These are phyloP conservation scores for Cataglyphis hispanica DNA, from an alignment of 1,140 invertebrate species.

Conservation along the genomic window DNA sequence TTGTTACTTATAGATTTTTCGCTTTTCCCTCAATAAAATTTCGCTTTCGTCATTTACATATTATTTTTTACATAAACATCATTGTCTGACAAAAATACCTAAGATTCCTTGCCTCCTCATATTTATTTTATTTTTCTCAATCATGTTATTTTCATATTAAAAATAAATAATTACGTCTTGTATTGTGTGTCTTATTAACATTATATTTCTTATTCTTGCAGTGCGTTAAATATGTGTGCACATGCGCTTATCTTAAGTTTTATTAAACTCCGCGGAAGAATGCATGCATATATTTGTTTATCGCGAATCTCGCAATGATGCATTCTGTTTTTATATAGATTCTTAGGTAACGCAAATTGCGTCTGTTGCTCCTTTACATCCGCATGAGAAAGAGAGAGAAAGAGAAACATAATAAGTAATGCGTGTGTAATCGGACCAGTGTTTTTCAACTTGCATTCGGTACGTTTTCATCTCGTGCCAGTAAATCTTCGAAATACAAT, in stretches of 20 bases:
- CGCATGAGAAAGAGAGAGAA: not conserved
- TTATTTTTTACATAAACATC: not conserved
- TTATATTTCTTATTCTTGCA: constrained; percentile 16
- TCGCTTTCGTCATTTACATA: not conserved
- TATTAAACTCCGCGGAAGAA: constrained; percentile 11
- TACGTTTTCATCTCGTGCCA: not conserved
- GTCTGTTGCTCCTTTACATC: constrained; percentile 64
- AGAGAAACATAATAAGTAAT: not conserved
- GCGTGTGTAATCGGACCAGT: not conserved
- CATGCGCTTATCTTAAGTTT: not conserved
- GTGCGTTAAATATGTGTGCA: not conserved
- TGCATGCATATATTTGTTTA: constrained; percentile 47
- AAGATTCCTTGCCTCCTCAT: not conserved
- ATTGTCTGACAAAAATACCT: not conserved
- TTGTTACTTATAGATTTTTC: not conserved
- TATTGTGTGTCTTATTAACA: not conserved
- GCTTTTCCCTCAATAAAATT: not conserved
- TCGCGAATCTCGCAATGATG: constrained; percentile 43
- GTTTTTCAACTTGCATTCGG: constrained; percentile 19
- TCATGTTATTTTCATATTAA: not conserved
- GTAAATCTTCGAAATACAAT: not conserved
- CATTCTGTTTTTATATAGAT: constrained; percentile 72
- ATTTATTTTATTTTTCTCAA: not conserved
- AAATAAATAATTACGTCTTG: not conserved
- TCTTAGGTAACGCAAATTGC: constrained; percentile 79